Evolutionary conservation across 2,113 vertebrate species (phyloP).

Genomic region (Butorides virescens): DNA sequence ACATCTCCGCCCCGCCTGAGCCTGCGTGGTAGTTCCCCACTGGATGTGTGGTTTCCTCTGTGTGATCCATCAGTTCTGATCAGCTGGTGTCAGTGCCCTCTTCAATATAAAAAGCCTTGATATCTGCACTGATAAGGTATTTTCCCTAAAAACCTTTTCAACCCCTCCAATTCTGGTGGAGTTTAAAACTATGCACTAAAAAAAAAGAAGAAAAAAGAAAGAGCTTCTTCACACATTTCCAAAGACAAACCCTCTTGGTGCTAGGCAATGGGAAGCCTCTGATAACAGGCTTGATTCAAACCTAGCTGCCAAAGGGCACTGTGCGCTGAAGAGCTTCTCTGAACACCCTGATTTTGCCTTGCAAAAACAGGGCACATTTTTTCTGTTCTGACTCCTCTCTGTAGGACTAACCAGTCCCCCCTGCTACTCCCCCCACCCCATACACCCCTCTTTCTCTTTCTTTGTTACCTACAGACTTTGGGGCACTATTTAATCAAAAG

Average conservation of each 20-base stretch:
- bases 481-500: conserved; percentile 3
- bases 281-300: not conserved
- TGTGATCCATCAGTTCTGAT: not conserved
- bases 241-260: not conserved
- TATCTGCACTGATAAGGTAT: not conserved
- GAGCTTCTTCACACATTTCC: not conserved
- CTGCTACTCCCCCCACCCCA: not conserved
- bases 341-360: not conserved
- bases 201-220: not conserved
- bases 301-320: not conserved
- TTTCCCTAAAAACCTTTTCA: not conserved
- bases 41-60: not conserved
- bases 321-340: not conserved
- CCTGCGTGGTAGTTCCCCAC: not conserved
- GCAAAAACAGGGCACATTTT: not conserved
- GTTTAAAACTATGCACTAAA: not conserved
- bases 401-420: not conserved
- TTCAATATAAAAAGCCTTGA: not conserved
- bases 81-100: not conserved
- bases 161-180: not conserved
- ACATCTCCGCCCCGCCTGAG: not conserved
- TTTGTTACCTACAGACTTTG: not conserved
- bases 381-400: not conserved
- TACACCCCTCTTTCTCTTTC: not conserved
- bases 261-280: not conserved